A percentile compares a stretch with the other conserved stretches of the same genome.
Evolutionary conservation across 2,797 vertebrate species (phyloP).

Genomic region (Petrocephalus schoutedeni): DNA sequence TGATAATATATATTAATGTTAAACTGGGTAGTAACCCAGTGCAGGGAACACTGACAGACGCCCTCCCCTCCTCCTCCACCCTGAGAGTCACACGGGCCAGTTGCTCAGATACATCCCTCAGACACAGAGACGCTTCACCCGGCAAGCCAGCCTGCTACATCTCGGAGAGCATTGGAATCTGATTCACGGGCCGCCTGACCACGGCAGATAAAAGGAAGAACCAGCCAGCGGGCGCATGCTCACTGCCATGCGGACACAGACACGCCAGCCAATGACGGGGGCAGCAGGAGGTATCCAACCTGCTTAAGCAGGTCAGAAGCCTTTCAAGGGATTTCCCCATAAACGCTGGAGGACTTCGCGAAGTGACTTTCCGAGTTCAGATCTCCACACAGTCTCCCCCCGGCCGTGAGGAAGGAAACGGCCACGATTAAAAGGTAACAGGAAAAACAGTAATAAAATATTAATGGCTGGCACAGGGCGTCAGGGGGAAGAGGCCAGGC

Average conservation of each 20-base stretch:
- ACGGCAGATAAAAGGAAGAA: neutral
- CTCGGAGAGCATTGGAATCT: neutral
- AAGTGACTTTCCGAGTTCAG: neutral
- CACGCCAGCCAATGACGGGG: too few species aligned
- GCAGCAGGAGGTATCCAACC: too few species aligned
- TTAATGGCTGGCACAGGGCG: conserved; percentile 63
- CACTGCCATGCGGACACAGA: neutral
- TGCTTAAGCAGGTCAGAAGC: neutral
- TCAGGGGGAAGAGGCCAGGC: conserved; percentile 47
- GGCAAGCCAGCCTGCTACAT: neutral
- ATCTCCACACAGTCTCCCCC: too few species aligned
- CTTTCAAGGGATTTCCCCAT: neutral
- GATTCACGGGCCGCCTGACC: neutral
- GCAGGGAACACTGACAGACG: neutral
- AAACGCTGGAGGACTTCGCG: neutral
- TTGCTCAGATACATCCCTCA: neutral
- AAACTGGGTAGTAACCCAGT: neutral
- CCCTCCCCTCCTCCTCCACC: neutral
- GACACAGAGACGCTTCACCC: neutral
- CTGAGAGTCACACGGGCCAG: neutral
- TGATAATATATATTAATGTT: neutral
- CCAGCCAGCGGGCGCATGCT: neutral
- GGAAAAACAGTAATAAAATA: conserved; percentile 65
- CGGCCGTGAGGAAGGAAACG: conserved; percentile 21
- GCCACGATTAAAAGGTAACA: conserved; percentile 41